Evolutionary conservation across 2,888 invertebrate species (phyloP).

Genomic region (Lepidocyrtoides sp.): DNA sequence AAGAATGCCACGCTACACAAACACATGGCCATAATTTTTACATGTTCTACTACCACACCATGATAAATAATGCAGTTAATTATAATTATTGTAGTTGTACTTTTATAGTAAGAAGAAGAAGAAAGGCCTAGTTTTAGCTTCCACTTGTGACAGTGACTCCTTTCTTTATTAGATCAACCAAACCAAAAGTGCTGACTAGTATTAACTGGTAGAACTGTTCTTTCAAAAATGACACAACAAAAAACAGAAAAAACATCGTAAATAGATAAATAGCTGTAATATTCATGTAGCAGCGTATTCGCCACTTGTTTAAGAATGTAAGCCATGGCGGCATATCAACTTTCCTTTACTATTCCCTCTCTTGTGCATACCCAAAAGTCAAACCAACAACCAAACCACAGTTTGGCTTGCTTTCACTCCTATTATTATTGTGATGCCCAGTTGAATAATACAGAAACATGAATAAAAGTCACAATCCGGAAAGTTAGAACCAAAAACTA

Average conservation of each 20-base stretch:
- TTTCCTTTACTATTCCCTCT: conserved; percentile 27
- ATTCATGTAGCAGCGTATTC: background rate
- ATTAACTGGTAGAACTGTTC: background rate
- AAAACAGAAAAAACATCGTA: background rate
- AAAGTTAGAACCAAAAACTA: background rate
- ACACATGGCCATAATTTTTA: background rate
- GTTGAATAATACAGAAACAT: conserved; percentile 4
- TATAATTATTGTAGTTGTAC: background rate
- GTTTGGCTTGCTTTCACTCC: conserved; percentile 18
- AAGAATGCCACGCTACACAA: background rate
- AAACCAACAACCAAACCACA: conserved; percentile 28
- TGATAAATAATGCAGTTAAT: too few species aligned
- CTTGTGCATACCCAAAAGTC: conserved; percentile 16
- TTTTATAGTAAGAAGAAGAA: too few species aligned
- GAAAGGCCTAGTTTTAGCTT: background rate
- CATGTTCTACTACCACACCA: too few species aligned
- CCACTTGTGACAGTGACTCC: background rate
- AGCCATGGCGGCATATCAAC: background rate
- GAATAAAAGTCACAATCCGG: conserved; percentile 9
- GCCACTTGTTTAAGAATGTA: background rate
- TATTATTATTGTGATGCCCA: background rate
- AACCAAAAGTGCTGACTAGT: background rate
- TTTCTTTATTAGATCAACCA: conserved; percentile 11
- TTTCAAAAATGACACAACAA: background rate
- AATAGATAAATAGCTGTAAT: background rate